Evolutionary conservation across 2,113 vertebrate genomes (phyloP).

Genomic region (Athene cunicularia): DNA sequence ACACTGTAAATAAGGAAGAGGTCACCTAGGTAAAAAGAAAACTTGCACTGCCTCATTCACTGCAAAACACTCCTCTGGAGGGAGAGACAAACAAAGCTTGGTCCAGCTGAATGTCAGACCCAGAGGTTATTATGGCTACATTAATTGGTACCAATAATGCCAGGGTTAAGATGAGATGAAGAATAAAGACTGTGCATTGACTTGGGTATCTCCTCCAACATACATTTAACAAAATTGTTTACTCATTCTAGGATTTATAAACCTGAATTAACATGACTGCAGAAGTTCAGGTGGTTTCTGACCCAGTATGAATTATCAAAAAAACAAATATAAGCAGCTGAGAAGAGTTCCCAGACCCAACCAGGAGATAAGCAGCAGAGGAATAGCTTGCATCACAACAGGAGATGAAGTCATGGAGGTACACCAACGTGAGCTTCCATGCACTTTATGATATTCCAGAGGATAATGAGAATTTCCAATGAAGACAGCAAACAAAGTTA

Average conservation of each 20-base stretch:
- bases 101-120: not conserved
- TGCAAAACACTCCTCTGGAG: not conserved
- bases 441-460: not conserved
- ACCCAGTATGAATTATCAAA: not conserved
- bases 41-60: not conserved
- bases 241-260: not conserved
- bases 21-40: not conserved
- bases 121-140: not conserved
- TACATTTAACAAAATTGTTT: not conserved
- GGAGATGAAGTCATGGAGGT: not conserved
- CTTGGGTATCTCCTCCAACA: not conserved
- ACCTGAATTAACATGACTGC: not conserved
- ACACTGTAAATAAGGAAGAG: not conserved
- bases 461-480: not conserved
- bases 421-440: not conserved
- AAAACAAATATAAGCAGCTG: not conserved
- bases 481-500: not conserved
- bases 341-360: not conserved
- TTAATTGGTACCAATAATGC: not conserved
- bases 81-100: not conserved
- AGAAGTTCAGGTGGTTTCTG: not conserved
- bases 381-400: not conserved
- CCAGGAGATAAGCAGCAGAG: not conserved
- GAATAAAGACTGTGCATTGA: not conserved
- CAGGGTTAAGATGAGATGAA: not conserved